Base-by-base conservation (phyloP, 2,888 invertebrate species). In the Galeopsomyia nigrocyanea region DNA sequence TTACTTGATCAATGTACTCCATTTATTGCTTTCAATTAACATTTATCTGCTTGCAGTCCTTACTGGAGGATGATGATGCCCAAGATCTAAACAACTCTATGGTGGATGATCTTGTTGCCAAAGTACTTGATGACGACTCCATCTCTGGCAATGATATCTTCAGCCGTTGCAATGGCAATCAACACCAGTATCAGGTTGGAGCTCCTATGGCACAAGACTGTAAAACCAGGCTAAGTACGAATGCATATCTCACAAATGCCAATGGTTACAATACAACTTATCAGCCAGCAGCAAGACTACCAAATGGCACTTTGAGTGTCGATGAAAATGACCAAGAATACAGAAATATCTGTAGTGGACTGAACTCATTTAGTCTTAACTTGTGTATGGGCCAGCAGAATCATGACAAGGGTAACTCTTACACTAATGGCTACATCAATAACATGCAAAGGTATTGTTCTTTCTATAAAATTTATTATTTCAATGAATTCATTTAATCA, bases 101-200 rank as follows among this genome's bases (percentile, higher is more conserved):
- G 88, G 90, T 91, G 77, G 89, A 90, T 79, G 91, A 91, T 83
- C 88, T 91, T 83, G 90, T 91, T 82, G 90, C 90, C 75, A 91
- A 91, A 82, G 89, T 91, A 77, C 88, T 91, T 68, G 91, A 91
- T 83, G 91, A 91, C 80, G 89, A 90, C 76, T 88, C 89, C 22
- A 79, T 82, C 67, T 77, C 78, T 51, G 77, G 76, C 39, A 82
- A 83, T 14, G 80, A 81, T 61, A 73, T 78, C 3, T 82, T 81
- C 51, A 75, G 78, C 70, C 82, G 78, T 21, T 84, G 80, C 74
- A 83, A 82, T 78, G 81, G 80, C 21, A 80, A 81, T 16, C 68
- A 60, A 16, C 67, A 73, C 21, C 79, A 78, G 22, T 80, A 79
- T 55, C 75, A 73, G 21, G 21, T 39, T 76, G 77, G 51, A 64